Evolutionary conservation across 2,888 invertebrate genomes (phyloP).

Genomic region (Cylindroiulus punctatus): DNA sequence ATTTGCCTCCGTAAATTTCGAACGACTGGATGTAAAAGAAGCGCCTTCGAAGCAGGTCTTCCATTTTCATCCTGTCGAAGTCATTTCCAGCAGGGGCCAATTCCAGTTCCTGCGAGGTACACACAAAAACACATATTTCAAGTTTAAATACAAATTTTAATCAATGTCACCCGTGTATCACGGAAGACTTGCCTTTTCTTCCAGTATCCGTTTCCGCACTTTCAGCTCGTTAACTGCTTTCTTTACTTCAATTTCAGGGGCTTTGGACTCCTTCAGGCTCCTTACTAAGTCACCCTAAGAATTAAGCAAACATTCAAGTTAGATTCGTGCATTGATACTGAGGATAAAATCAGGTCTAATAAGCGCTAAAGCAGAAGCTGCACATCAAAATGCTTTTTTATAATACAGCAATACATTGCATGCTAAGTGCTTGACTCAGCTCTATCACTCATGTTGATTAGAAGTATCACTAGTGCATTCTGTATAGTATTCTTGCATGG

Average conservation of each 20-base stretch:
- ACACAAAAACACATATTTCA: not conserved
- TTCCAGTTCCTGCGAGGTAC: constrained; percentile 74
- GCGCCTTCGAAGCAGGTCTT: constrained; percentile 93
- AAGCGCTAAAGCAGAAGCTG: no score
- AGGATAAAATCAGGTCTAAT: no score
- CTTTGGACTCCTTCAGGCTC: constrained; percentile 84
- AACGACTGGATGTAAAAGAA: constrained; percentile 99
- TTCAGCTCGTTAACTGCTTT: constrained; percentile 95
- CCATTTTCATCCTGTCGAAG: constrained; percentile 94
- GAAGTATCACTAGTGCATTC: no score
- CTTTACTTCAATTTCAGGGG: constrained; percentile 91
- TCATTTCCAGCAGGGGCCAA: constrained; percentile 71
- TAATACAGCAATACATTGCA: no score
- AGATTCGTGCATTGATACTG: no score
- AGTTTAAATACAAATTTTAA: not conserved
- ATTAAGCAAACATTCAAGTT: constrained; percentile 29
- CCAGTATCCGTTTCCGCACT: constrained; percentile 85
- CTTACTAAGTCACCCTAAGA: constrained; percentile 88
- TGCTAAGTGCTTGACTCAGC: no score
- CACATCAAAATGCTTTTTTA: no score
- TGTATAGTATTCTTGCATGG: no score
- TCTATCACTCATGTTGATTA: no score
- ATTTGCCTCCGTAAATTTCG: constrained; percentile 94
- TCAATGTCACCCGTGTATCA: not conserved
- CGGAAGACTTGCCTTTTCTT: constrained; percentile 75